Conservation (phyloP, 1,140 invertebrate species). For the Bombus confusus region DNA sequence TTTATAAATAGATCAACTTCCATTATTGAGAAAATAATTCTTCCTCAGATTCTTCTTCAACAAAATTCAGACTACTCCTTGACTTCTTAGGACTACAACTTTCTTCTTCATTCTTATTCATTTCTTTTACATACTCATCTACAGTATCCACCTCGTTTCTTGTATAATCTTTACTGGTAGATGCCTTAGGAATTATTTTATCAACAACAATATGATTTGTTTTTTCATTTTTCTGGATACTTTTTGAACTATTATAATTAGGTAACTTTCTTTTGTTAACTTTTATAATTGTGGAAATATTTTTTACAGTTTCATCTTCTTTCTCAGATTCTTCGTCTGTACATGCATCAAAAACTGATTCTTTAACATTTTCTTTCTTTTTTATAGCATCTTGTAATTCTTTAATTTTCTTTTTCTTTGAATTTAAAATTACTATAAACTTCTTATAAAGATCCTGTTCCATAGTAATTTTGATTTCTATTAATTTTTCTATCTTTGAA, state of each 20-base stretch:
- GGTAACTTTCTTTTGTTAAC: background rate
- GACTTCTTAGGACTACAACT: background rate
- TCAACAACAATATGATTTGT: background rate
- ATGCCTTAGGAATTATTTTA: conserved; percentile 22
- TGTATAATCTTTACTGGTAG: conserved; percentile 1
- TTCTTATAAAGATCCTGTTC: conserved; percentile 61
- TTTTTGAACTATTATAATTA: background rate
- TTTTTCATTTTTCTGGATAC: background rate
- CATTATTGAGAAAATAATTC: conserved; percentile 50
- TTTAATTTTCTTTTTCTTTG: conserved; percentile 67
- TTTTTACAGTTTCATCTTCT: background rate
- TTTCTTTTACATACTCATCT: background rate
- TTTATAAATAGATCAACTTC: conserved; percentile 5
- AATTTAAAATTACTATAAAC: conserved; percentile 65
- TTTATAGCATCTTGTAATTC: conserved; percentile 51
- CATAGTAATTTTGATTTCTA: conserved; percentile 52
- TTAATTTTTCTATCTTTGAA: conserved; percentile 44
- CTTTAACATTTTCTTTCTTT: conserved; percentile 8
- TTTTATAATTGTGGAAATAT: background rate
- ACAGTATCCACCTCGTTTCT: background rate
- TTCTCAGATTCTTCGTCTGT: conserved; percentile 61
- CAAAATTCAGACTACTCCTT: background rate
- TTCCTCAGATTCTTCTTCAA: conserved; percentile 54
- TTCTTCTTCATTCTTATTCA: background rate
- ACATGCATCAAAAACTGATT: conserved; percentile 44